Conservation (phyloP, 2,113 vertebrate species). For the Albula goreensis region DNA sequence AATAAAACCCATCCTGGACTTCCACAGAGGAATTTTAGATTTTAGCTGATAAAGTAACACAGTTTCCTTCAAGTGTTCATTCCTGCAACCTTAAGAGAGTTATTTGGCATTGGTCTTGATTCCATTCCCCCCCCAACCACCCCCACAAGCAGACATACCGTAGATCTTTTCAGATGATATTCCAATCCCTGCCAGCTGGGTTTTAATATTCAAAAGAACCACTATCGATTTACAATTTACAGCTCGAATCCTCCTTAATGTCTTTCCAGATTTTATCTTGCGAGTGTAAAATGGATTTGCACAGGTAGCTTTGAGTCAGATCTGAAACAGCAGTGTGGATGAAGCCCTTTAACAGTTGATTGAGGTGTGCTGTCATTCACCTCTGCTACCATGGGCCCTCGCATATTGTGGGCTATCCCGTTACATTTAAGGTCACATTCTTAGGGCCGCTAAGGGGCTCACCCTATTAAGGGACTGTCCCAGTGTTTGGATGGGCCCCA, state of each 20-base stretch:
- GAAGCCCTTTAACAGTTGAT: neutral
- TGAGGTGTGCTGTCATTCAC: neutral
- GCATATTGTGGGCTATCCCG: too few relatives aligned
- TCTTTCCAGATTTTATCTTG: neutral
- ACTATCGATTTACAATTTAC: neutral
- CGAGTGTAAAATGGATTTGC: neutral
- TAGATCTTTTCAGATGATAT: neutral
- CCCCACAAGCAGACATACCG: neutral
- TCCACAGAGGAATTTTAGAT: neutral
- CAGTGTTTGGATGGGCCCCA: too few relatives aligned
- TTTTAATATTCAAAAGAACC: neutral
- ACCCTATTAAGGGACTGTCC: too few relatives aligned
- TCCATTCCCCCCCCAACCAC: neutral
- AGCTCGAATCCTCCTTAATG: neutral
- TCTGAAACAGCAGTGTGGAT: neutral
- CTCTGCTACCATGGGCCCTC: too few relatives aligned
- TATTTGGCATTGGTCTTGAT: neutral
- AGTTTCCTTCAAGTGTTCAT: neutral
- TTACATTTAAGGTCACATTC: too few relatives aligned
- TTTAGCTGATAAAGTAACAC: neutral
- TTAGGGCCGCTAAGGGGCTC: too few relatives aligned
- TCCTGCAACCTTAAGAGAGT: neutral
- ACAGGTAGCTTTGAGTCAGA: neutral
- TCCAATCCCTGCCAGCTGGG: neutral
- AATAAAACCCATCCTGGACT: neutral